These are phyloP conservation scores for Ceratitis capitata DNA, from an alignment of 1,140 invertebrate genomes.

Conservation along the genomic window DNA sequence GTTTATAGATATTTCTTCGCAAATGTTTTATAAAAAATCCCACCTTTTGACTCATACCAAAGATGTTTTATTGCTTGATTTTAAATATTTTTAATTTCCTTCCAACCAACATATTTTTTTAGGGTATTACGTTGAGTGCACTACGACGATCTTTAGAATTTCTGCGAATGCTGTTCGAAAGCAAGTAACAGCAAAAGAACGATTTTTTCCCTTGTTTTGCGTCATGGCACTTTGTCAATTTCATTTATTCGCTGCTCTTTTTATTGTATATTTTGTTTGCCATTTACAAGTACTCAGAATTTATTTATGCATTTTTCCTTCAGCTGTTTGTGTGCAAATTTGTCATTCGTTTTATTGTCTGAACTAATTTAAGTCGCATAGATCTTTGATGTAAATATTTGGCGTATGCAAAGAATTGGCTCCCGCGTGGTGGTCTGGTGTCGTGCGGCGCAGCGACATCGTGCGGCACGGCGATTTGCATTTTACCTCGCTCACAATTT, in stretches of 20 bases:
- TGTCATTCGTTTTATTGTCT: conserved; percentile 34
- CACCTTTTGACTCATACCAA: too few relatives aligned
- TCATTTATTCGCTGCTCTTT: background rate
- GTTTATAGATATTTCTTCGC: too few relatives aligned
- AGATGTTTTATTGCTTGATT: too few relatives aligned
- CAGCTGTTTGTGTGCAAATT: conserved; percentile 2
- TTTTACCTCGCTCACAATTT: background rate
- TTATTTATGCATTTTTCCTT: conserved; percentile 19
- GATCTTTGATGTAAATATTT: conserved; percentile 33
- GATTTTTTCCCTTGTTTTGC: background rate
- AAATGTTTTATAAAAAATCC: too few relatives aligned
- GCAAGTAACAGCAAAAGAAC: background rate
- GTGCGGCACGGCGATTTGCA: background rate
- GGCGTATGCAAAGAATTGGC: conserved; percentile 1
- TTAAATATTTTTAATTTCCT: too few relatives aligned
- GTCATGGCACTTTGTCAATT: conserved; percentile 24
- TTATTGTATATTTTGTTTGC: background rate
- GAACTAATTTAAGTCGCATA: conserved; percentile 32
- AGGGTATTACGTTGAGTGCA: too few relatives aligned
- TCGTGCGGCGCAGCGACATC: background rate
- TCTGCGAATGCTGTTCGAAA: too few relatives aligned
- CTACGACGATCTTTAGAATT: too few relatives aligned
- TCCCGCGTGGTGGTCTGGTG: background rate
- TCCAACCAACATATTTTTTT: too few relatives aligned
- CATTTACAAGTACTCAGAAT: conserved; percentile 28